phyloP scores from a whole-genome alignment of 1,140 invertebrate genomes.

The Akabosia matsudoensis region DNA sequence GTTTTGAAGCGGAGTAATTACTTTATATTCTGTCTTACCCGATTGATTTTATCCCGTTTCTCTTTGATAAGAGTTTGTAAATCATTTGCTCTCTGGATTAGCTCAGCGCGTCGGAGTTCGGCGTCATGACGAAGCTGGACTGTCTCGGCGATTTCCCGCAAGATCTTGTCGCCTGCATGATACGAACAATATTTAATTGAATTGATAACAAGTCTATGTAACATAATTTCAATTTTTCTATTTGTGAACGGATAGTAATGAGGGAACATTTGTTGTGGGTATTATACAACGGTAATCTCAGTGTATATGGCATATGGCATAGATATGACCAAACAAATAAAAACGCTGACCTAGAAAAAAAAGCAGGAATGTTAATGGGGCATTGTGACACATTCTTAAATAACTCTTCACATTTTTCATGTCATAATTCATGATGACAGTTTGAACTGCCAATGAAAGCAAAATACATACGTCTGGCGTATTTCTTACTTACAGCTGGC shows the following conservation, averaged over 20 bases:
- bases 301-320: background rate
- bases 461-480: too few species aligned
- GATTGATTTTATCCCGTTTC: constrained; percentile 46
- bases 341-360: background rate
- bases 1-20: background rate
- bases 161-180: constrained; percentile 45
- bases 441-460: too few species aligned
- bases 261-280: background rate
- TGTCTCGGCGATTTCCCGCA: constrained; percentile 46
- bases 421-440: too few species aligned
- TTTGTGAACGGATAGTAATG: too few species aligned
- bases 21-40: constrained; percentile 33
- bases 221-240: too few species aligned
- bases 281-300: background rate
- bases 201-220: too few species aligned
- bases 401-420: too few species aligned
- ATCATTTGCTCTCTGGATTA: constrained; percentile 46
- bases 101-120: constrained; percentile 44
- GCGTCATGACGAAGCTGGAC: constrained; percentile 46
- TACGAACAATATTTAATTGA: too few species aligned
- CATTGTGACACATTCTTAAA: background rate
- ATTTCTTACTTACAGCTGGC: too few species aligned
- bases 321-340: background rate
- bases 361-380: background rate
- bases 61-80: constrained; percentile 45